Conservation (phyloP, 2,113 vertebrate genomes). For the Prinia subflava region DNA sequence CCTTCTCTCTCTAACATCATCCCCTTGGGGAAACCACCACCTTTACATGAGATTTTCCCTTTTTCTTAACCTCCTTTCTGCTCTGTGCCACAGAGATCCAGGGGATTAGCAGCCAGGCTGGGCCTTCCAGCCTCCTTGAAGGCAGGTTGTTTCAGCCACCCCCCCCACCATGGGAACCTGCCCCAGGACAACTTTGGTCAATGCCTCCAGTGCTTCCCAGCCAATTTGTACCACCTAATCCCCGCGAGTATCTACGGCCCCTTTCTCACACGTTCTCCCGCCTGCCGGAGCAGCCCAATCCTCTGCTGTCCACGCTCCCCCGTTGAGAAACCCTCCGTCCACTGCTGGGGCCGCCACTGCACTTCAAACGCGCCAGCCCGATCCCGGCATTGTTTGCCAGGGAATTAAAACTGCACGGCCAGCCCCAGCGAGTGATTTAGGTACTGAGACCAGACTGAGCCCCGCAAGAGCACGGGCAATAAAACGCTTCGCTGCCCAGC, state of each 20-base stretch:
- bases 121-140: constrained; percentile 42
- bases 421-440: constrained; percentile 53
- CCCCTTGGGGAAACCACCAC: constrained; percentile 48
- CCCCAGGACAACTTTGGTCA: constrained; percentile 56
- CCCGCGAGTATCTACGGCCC: constrained; percentile 33
- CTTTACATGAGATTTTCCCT: constrained; percentile 55
- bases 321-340: neutral
- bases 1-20: constrained; percentile 9
- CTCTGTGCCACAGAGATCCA: constrained; percentile 46
- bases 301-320: constrained; percentile 10
- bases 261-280: constrained; percentile 54
- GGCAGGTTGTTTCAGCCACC: constrained; percentile 31
- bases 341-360: neutral
- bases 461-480: constrained; percentile 7
- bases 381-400: constrained; percentile 22
- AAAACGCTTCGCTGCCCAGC: constrained; percentile 57
- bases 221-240: constrained; percentile 75
- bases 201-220: constrained; percentile 62
- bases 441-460: constrained; percentile 58
- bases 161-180: constrained; percentile 67
- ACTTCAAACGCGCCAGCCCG: constrained; percentile 44
- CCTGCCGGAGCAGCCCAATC: constrained; percentile 32
- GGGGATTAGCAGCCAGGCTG: constrained; percentile 66
- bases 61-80: constrained; percentile 53
- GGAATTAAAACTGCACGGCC: constrained; percentile 57